phyloP scores from a whole-genome alignment of 2,888 invertebrate species.

The Drosophila paucipuncta region DNA sequence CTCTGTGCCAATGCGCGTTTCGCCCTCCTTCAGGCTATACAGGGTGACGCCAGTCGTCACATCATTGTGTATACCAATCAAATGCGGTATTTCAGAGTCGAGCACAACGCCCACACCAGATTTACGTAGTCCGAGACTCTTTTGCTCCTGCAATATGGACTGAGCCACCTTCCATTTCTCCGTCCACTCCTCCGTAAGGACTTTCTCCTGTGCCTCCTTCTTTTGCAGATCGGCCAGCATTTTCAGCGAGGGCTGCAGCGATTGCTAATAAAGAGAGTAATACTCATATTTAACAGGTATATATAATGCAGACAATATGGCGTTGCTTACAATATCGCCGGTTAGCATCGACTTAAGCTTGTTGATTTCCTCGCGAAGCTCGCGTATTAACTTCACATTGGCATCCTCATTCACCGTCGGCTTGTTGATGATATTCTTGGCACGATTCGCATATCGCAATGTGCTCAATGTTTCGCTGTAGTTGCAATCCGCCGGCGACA shows the following conservation, averaged over 20 bases:
- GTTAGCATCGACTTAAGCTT: slow-evolving; percentile 91
- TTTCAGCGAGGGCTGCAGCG: slow-evolving; percentile 87
- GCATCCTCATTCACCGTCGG: slow-evolving; percentile 96
- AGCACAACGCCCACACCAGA: slow-evolving; percentile 95
- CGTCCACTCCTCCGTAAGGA: slow-evolving; percentile 95
- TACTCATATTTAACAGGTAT: not conserved
- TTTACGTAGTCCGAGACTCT: slow-evolving; percentile 93
- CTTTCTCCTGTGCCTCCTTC: slow-evolving; percentile 96
- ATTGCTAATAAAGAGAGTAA: slow-evolving; percentile 82
- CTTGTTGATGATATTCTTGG: slow-evolving; percentile 96
- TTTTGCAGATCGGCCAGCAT: slow-evolving; percentile 94
- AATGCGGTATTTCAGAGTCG: slow-evolving; percentile 96
- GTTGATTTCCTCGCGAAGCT: slow-evolving; percentile 93
- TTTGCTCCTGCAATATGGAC: slow-evolving; percentile 94
- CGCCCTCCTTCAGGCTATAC: slow-evolving; percentile 96
- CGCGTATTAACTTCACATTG: slow-evolving; percentile 94
- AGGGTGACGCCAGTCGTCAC: slow-evolving; percentile 96
- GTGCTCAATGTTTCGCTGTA: slow-evolving; percentile 95
- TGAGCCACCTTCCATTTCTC: slow-evolving; percentile 97
- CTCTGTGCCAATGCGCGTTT: slow-evolving; percentile 93
- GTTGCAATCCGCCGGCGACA: slow-evolving; percentile 93
- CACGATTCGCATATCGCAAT: slow-evolving; percentile 94
- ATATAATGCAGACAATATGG: not conserved
- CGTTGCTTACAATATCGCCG: slow-evolving; percentile 87
- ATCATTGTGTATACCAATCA: slow-evolving; percentile 96